Percentiles rank a stretch among this genome's conserved stretches.
These are phyloP conservation scores for Eupithecia dodoneata DNA, from an alignment of 2,888 invertebrate genomes.

Conservation along the genomic window DNA sequence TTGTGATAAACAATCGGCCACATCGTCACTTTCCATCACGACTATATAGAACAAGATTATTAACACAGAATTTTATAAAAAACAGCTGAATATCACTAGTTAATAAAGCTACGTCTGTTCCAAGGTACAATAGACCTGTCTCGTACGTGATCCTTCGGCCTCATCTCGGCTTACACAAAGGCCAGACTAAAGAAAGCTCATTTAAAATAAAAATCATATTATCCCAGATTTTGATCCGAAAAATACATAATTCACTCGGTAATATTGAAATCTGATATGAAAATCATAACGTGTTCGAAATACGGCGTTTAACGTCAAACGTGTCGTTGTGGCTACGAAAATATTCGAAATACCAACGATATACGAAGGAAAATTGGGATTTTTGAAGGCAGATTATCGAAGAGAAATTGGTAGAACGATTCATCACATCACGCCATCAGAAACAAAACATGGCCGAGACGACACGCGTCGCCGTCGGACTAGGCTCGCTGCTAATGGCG, in stretches of 20 bases:
- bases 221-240: constrained; percentile 23
- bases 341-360: neutral
- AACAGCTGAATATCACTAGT: constrained; percentile 15
- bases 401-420: constrained; percentile 53
- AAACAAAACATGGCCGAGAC: constrained; percentile 58
- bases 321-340: constrained; percentile 34
- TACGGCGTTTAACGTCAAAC: constrained; percentile 38
- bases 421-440: constrained; percentile 59
- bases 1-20: too few relatives aligned
- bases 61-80: too few relatives aligned
- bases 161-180: constrained; percentile 29
- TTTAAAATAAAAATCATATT: constrained; percentile 25
- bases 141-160: constrained; percentile 26
- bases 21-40: too few relatives aligned
- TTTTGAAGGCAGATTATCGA: constrained; percentile 40
- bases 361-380: constrained; percentile 29
- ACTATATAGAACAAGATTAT: too few relatives aligned
- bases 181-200: constrained; percentile 28
- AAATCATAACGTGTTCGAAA: constrained; percentile 42
- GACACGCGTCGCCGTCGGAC: constrained; percentile 64
- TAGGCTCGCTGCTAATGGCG: constrained; percentile 38
- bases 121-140: constrained; percentile 30
- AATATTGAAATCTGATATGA: constrained; percentile 34
- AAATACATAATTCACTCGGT: constrained; percentile 25
- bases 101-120: constrained; percentile 21